A percentile compares a stretch with the other conserved stretches of the same genome.
Conservation (phyloP, 37 sponge, comb jelly and placozoan genomes). For the Geodia barretti region DNA sequence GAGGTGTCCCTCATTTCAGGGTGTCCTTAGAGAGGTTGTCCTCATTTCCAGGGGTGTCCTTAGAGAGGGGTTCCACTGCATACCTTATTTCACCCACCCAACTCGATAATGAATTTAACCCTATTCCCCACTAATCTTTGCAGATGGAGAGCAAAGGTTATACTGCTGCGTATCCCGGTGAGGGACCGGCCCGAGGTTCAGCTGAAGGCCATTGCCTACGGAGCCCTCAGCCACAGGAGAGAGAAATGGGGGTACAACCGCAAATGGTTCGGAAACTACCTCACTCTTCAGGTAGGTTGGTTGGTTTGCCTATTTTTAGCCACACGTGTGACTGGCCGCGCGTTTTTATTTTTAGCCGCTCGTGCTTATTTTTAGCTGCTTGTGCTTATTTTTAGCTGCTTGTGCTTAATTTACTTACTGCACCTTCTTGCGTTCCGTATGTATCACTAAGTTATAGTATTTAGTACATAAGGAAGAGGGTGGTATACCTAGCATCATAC, state of each 20-base stretch:
- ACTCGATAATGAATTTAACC: background rate
- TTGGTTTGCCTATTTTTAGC: no score
- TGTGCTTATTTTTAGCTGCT: background rate
- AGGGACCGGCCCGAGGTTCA: conserved; percentile 57
- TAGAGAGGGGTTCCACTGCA: no score
- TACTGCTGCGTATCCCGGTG: conserved; percentile 51
- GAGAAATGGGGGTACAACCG: conserved; percentile 53
- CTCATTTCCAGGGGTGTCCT: no score
- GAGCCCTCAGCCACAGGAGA: conserved; percentile 32
- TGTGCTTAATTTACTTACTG: background rate
- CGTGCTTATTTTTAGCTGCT: background rate
- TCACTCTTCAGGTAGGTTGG: conserved; percentile 1
- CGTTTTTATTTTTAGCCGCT: background rate
- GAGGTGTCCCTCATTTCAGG: no score
- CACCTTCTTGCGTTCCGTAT: background rate
- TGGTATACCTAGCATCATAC: no score
- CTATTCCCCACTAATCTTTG: background rate
- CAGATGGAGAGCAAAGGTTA: conserved; percentile 64
- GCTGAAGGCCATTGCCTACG: conserved; percentile 58
- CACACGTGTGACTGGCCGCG: no score
- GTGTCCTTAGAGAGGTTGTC: no score
- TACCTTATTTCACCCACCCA: no score
- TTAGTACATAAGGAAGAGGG: no score
- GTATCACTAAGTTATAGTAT: background rate
- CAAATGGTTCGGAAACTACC: conserved; percentile 60